Evolutionary conservation across 2,113 vertebrate species (phyloP).

Genomic region (Pyxicephalus adspersus): DNA sequence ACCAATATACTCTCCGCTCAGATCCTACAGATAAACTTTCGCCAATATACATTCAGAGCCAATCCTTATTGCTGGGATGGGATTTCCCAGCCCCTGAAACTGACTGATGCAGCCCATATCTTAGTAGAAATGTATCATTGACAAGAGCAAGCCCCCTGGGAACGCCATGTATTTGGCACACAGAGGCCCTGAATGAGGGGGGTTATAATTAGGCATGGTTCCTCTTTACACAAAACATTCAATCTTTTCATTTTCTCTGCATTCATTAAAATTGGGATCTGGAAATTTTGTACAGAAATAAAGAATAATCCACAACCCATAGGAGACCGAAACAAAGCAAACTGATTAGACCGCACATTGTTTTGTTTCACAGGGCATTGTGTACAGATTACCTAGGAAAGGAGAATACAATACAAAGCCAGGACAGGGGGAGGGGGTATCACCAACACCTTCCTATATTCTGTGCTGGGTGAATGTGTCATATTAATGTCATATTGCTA

Average conservation of each 20-base stretch:
- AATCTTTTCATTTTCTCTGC: not conserved
- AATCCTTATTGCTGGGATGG: too few species aligned
- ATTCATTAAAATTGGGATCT: not conserved
- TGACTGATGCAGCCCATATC: too few species aligned
- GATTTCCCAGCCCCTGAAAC: too few species aligned
- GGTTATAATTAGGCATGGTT: not conserved
- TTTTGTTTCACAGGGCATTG: slow-evolving; percentile 12
- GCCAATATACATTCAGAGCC: too few species aligned
- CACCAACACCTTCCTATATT: not conserved
- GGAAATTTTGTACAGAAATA: not conserved
- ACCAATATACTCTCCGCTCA: too few species aligned
- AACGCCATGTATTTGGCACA: not conserved
- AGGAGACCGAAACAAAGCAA: not conserved
- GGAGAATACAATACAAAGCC: not conserved
- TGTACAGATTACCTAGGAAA: slow-evolving; percentile 5
- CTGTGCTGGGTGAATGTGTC: not conserved
- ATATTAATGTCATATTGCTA: not conserved
- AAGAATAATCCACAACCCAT: not conserved
- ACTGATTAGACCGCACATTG: not conserved
- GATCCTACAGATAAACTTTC: too few species aligned
- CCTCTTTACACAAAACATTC: not conserved
- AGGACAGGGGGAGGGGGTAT: not conserved
- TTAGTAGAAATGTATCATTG: not conserved
- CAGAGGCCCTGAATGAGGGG: not conserved
- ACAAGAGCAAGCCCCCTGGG: not conserved